Base-by-base conservation (phyloP, 2,888 invertebrate species). In the Slavum lentiscoides region DNA sequence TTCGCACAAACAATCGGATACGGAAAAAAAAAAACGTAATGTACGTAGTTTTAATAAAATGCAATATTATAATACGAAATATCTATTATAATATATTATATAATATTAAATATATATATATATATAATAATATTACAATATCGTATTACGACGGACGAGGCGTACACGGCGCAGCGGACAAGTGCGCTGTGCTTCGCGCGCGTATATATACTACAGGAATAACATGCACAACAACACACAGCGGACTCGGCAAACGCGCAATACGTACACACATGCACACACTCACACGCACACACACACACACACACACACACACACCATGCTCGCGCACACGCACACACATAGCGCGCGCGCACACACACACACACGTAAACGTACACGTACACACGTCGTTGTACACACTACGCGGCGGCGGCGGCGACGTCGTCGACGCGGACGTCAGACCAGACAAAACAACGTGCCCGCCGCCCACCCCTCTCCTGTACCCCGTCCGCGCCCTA, bases 211-310 rank as follows among this genome's bases (percentile, higher is more conserved):
- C 67, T 67, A 67, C 53, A 17, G 30, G 17, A 23, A 53, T 68
- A 53, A 23, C 23, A 30, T 11, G 23, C 69, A 58, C 82, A 81
- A 81, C 83, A 77, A 83, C 69, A 80, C 80, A 64, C 77, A 64
- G 73, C 82, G 80, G 17, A 82, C 82, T 69, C 82, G 61, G 23
- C 82, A 82, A 74, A 74, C 69, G 74, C 82, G 82, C 77, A 80
- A 77, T 80, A 70, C 30, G 55, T 59, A 62, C 69, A 49, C 76
- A 13, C 59, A 17, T 43, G n/a, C 43, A 17, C 21, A 58, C 19
- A 39, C 53, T 8, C 64, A 15, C 62, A 6, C 67, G 15, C 43
- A 19, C 43, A 30, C 13, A 49, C 49, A 17, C 73, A 49, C 23
- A 43, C 19, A 39, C 39, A 55, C 19, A 55, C 64, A n/a, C 64